phyloP scores from a whole-genome alignment of 2,113 vertebrate species.

The Chunga burmeisteri region DNA sequence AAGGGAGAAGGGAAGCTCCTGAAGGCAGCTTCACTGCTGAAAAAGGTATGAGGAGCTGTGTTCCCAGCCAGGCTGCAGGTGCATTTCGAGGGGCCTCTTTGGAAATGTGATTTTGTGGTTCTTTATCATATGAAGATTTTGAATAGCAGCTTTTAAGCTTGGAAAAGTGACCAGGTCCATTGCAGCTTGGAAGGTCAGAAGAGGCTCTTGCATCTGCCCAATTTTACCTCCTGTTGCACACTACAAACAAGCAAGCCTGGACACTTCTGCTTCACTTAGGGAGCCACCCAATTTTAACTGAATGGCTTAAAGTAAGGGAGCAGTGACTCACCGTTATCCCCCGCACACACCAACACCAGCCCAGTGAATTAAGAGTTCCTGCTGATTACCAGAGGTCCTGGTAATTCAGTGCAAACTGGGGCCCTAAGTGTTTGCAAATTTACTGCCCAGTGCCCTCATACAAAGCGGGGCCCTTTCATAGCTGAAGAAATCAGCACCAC shows the following conservation, averaged over 20 bases:
- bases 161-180: fast-evolving
- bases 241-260: neutral
- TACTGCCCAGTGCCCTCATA: neutral
- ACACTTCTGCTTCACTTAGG: neutral
- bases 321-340: neutral
- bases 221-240: neutral
- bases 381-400: neutral
- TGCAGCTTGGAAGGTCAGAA: neutral
- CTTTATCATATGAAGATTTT: neutral
- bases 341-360: neutral
- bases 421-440: neutral
- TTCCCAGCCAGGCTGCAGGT: neutral
- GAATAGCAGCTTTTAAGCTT: neutral
- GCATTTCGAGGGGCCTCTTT: neutral
- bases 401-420: neutral
- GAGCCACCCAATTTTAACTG: neutral
- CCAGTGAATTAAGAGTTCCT: neutral
- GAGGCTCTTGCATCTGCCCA: neutral
- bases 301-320: neutral
- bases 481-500: neutral
- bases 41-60: neutral
- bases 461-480: neutral
- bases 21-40: neutral
- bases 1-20: neutral
- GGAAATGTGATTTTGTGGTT: neutral